Conservation (phyloP, 1,140 invertebrate genomes). For the Laodelphax striatellus region DNA sequence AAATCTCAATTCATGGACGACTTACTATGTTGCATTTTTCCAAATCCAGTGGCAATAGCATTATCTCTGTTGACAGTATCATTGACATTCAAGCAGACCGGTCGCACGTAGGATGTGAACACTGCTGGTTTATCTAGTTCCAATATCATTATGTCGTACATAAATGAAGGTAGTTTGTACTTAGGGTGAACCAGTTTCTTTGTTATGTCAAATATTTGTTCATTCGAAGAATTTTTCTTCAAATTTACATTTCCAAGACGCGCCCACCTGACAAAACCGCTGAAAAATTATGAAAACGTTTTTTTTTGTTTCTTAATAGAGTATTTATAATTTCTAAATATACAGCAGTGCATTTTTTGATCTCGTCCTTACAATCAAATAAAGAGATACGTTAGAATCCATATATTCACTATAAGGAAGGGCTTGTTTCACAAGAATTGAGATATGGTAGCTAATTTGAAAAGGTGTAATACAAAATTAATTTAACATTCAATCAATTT, state of each 20-base stretch:
- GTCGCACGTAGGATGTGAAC: slow-evolving; percentile 34
- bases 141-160: slow-evolving; percentile 47
- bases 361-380: too few species aligned
- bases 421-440: too few species aligned
- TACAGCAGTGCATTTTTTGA: too few species aligned
- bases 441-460: too few species aligned
- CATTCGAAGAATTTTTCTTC: slow-evolving; percentile 6
- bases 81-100: slow-evolving; percentile 45
- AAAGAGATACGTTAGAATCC: too few species aligned
- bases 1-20: not conserved
- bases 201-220: slow-evolving; percentile 23
- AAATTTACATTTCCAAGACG: not conserved
- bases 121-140: slow-evolving; percentile 32
- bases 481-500: too few species aligned
- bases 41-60: slow-evolving; percentile 38
- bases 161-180: slow-evolving; percentile 29
- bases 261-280: not conserved
- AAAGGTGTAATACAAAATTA: too few species aligned
- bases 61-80: slow-evolving; percentile 4
- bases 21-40: slow-evolving; percentile 37
- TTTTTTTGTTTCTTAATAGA: not conserved
- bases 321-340: too few species aligned
- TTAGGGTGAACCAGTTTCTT: slow-evolving; percentile 34
- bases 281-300: not conserved
- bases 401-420: too few species aligned